Evolutionary conservation across 2,113 vertebrate species (phyloP), one percentile per base, ranked within the genome.

Genomic region (Gymnogyps californianus): DNA sequence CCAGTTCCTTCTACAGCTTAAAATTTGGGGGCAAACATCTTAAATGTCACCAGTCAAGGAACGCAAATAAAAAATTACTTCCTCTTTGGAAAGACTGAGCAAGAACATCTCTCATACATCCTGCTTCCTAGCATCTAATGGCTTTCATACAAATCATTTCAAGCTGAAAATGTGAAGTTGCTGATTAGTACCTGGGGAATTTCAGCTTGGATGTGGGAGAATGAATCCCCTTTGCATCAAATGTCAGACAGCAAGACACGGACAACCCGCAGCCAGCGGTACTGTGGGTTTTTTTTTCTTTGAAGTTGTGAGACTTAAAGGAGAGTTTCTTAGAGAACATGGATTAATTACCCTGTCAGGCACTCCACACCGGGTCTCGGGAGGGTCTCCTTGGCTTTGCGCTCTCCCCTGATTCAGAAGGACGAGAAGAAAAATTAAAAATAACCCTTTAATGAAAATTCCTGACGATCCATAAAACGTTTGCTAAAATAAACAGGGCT

Each of bases 231-330:
- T 89, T 89, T 88, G 72, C 90, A 96, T 94, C 92, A 94, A 83
- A 91, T 90, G 89, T 95, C 96, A 97, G 88, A 47, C 81, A 86
- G 87, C 57, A 82, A 93, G 51, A 80, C 81, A 94, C 0, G 38
- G 94, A 92, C 91, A 95, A 84, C 86, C 89, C 94, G 74, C 84
- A 98, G 96, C 90, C 83, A 89, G 91, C 92, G 78, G 71, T 95
- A 67, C 47, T 12, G 25, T 40, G 58, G 22, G 18, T 31, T 32
- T 7, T 61, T 94, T 77, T 51, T 90, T 42, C 93, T 96, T 97
- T 97, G 96, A 97, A 97, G 93, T 58, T 95, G 38, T 88, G 58
- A 90, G 81, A 74, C 65, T 87, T 64, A 83, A 94, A 95, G 93
- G 61, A 93, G 59, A 69, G 82, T 90, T 97, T 96, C 49, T 70